Evolutionary conservation across 2,888 invertebrate genomes (phyloP).

Genomic region (Conistra vaccinii): DNA sequence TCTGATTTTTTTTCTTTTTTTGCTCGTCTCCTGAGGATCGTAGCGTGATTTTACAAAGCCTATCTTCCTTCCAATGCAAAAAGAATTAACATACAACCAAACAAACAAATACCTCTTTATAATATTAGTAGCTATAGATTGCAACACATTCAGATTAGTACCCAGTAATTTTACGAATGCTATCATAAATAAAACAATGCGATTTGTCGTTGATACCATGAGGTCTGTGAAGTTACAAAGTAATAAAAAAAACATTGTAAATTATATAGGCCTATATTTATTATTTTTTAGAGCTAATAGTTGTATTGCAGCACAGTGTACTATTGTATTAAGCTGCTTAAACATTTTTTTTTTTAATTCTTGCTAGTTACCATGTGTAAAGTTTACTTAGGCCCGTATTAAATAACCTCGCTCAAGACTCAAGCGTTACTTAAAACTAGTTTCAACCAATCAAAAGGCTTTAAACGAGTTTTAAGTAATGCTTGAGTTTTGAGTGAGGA

Average conservation of each 20-base stretch:
- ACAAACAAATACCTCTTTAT: too few species aligned
- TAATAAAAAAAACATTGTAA: background rate
- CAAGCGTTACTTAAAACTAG: too few species aligned
- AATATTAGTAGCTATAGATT: background rate
- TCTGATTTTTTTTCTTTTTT: too few species aligned
- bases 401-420: too few species aligned
- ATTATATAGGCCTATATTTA: background rate
- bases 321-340: conserved; percentile 10
- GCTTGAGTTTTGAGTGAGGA: too few species aligned
- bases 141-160: background rate
- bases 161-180: background rate
- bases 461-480: too few species aligned
- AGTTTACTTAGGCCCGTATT: too few species aligned
- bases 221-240: background rate
- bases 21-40: too few species aligned
- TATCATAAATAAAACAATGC: background rate
- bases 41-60: too few species aligned
- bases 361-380: background rate
- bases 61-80: too few species aligned
- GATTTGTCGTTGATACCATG: background rate
- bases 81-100: too few species aligned
- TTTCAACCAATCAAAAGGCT: too few species aligned
- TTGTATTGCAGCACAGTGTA: background rate
- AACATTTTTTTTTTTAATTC: background rate
- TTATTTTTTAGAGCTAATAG: background rate